These are phyloP conservation scores for Bryconaethiops microstoma DNA, from an alignment of 2,797 vertebrate species.

Conservation along the genomic window DNA sequence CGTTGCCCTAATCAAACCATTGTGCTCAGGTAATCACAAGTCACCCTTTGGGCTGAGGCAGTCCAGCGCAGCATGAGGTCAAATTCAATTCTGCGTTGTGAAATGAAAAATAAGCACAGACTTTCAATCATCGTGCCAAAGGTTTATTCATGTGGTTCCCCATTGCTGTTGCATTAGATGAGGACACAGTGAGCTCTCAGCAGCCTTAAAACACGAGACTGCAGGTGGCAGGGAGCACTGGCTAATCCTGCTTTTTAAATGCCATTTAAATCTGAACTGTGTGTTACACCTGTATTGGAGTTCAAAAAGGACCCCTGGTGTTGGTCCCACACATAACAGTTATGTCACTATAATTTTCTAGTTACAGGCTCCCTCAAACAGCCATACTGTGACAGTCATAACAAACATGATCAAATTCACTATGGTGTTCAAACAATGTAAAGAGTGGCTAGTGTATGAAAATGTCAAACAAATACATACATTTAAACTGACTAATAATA, in stretches of 20 bases:
- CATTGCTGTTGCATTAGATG: conserved; percentile 47
- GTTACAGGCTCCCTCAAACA: not conserved
- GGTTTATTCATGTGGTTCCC: conserved; percentile 51
- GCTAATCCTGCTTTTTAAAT: not conserved
- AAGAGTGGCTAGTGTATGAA: no score
- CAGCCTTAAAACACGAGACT: conserved; percentile 34
- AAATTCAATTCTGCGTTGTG: conserved; percentile 64
- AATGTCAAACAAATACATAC: no score
- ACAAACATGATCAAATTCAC: no score
- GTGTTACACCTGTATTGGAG: conserved; percentile 10
- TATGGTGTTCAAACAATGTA: no score
- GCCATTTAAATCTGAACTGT: not conserved
- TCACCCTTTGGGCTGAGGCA: conserved; percentile 63
- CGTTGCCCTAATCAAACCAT: conserved; percentile 69
- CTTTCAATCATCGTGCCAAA: conserved; percentile 54
- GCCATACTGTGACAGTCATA: not conserved
- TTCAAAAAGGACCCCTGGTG: not conserved
- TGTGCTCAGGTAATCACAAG: conserved; percentile 67
- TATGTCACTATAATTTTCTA: not conserved
- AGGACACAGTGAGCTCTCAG: conserved; percentile 44
- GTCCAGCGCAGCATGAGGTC: conserved; percentile 65
- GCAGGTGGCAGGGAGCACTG: conserved; percentile 35
- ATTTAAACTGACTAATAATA: no score
- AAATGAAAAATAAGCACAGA: conserved; percentile 55
- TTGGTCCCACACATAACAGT: not conserved